Evolutionary conservation across 2,888 invertebrate genomes (phyloP).

Genomic region (Monochamus alternatus): DNA sequence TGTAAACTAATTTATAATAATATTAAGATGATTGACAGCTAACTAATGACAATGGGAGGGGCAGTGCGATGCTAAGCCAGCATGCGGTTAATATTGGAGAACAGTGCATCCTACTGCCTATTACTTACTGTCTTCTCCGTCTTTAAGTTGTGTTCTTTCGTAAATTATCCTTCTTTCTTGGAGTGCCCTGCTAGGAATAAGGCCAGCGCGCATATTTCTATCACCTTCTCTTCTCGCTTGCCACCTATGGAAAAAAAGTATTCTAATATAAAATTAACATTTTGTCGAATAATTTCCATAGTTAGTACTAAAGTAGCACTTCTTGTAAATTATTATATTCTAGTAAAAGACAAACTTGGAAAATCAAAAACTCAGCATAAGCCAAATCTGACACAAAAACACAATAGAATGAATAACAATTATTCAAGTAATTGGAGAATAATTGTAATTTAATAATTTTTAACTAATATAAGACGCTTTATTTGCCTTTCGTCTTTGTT

Average conservation of each 20-base stretch:
- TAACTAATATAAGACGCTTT: no score
- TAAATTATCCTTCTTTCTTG: conserved; percentile 91
- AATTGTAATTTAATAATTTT: no score
- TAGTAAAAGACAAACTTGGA: no score
- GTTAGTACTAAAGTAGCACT: no score
- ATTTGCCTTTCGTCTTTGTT: no score
- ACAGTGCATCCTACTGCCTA: conserved; percentile 14
- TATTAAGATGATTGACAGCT: neutral
- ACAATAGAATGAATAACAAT: no score
- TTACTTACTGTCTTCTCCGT: conserved; percentile 74
- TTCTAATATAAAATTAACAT: no score
- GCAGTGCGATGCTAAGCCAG: conserved; percentile 31
- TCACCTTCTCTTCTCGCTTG: conserved; percentile 94
- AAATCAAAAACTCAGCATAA: no score
- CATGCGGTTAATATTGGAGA: conserved; percentile 12
- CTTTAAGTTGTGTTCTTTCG: conserved; percentile 78
- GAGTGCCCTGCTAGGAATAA: conserved; percentile 94
- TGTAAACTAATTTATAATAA: neutral
- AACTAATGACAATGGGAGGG: conserved; percentile 20
- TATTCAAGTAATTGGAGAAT: no score
- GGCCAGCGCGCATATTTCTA: conserved; percentile 91
- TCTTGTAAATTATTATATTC: no score
- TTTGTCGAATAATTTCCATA: no score
- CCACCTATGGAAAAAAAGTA: conserved; percentile 77
- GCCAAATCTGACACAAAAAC: no score